These are phyloP conservation scores for Agonum fuliginosum DNA, from an alignment of 2,888 invertebrate species.

Conservation along the genomic window DNA sequence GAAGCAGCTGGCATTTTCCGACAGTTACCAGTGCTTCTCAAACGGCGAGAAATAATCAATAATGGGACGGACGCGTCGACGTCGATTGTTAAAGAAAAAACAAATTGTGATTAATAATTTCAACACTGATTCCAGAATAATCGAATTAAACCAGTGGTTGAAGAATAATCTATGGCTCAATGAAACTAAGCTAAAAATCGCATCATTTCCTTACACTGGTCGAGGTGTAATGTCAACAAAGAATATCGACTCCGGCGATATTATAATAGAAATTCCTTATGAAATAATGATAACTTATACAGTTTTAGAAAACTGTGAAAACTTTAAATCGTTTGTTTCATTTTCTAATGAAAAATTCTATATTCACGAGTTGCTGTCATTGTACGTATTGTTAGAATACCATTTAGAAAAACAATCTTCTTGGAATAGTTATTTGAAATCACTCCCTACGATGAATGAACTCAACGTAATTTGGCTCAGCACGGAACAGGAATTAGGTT, in stretches of 20 bases:
- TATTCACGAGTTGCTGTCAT: constrained; percentile 83
- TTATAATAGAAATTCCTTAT: constrained; percentile 78
- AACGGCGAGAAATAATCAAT: neutral
- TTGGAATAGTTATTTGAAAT: constrained; percentile 81
- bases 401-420: constrained; percentile 75
- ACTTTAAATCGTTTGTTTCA: constrained; percentile 63
- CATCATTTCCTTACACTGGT: constrained; percentile 80
- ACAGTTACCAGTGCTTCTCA: constrained; percentile 22
- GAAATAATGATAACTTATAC: constrained; percentile 77
- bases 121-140: constrained; percentile 70
- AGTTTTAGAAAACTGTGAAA: constrained; percentile 70
- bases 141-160: constrained; percentile 76
- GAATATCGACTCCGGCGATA: constrained; percentile 75
- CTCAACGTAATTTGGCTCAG: constrained; percentile 84
- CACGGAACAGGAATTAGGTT: constrained; percentile 74
- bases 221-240: constrained; percentile 82
- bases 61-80: constrained; percentile 75
- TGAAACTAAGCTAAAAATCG: constrained; percentile 75
- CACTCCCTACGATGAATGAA: constrained; percentile 76
- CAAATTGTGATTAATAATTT: constrained; percentile 69
- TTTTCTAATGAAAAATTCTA: constrained; percentile 70
- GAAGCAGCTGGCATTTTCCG: constrained; percentile 12
- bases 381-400: constrained; percentile 83
- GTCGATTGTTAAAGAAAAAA: constrained; percentile 68
- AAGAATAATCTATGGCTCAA: constrained; percentile 76